A percentile compares a stretch with the other conserved stretches of the same genome.
Evolutionary conservation across 2,888 invertebrate species (phyloP).

Genomic region (Mesorhabditis spiculigera): DNA sequence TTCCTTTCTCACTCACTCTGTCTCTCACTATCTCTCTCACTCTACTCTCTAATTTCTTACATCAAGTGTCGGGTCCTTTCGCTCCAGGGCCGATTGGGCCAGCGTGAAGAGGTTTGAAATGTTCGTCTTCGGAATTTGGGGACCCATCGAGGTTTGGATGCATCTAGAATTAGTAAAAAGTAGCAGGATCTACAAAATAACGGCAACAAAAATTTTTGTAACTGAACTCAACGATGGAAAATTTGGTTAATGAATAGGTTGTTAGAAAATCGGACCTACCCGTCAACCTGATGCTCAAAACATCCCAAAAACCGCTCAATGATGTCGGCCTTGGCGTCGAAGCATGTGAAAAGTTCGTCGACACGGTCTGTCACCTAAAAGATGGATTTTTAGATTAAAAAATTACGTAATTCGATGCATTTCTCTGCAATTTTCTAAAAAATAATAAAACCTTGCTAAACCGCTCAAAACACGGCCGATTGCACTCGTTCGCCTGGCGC

Average conservation of each 20-base stretch:
- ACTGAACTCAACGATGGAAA: too few relatives aligned
- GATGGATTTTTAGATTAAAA: background rate
- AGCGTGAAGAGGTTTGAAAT: conserved; percentile 49
- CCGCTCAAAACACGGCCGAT: conserved; percentile 45
- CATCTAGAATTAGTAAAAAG: conserved; percentile 28
- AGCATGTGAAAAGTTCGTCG: conserved; percentile 45
- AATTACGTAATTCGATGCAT: background rate
- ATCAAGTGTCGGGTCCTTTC: conserved; percentile 23
- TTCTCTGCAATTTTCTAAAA: background rate
- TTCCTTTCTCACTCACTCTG: too few relatives aligned
- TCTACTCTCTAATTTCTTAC: too few relatives aligned
- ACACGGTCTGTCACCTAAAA: conserved; percentile 44
- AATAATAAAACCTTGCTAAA: conserved; percentile 33
- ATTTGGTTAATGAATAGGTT: background rate
- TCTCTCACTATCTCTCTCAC: too few relatives aligned
- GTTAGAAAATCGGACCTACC: conserved; percentile 19
- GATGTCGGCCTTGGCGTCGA: conserved; percentile 45
- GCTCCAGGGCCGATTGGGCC: conserved; percentile 41
- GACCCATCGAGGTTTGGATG: conserved; percentile 31
- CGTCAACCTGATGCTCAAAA: conserved; percentile 47
- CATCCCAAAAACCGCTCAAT: conserved; percentile 46
- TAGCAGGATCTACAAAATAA: background rate
- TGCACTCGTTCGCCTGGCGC: conserved; percentile 46
- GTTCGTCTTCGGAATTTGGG: conserved; percentile 46
- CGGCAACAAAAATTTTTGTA: background rate